These are phyloP conservation scores for Calyptommatus sinebrachiatus DNA, from an alignment of 2,113 vertebrate species.

Conservation along the genomic window DNA sequence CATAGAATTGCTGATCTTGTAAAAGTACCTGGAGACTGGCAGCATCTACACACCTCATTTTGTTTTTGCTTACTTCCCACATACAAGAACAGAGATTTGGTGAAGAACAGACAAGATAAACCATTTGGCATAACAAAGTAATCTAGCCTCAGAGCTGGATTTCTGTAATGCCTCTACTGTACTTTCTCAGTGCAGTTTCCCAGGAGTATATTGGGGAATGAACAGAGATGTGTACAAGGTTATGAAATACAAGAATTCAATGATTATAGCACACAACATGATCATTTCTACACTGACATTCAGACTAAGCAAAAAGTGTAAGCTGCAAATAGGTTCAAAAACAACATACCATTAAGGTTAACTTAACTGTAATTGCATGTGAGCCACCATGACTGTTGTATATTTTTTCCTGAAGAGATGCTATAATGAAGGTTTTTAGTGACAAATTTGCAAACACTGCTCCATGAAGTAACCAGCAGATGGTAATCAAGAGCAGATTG, in stretches of 20 bases:
- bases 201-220: neutral
- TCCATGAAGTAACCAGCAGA: conserved; percentile 68
- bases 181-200: no score
- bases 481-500: conserved; percentile 76
- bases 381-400: neutral
- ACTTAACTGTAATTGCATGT: neutral
- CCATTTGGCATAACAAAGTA: no score
- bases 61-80: no score
- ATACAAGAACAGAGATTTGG: no score
- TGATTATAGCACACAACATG: neutral
- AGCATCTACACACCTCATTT: no score
- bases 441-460: conserved; percentile 57
- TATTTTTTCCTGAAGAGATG: neutral
- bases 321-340: neutral
- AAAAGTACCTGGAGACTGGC: no score
- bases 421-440: conserved; percentile 34
- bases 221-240: neutral
- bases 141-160: no score
- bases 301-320: neutral
- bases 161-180: no score
- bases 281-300: neutral
- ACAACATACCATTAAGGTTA: neutral
- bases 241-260: neutral
- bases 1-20: no score
- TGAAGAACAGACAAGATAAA: no score